Percentiles rank a stretch among this genome's conserved stretches.
These are phyloP conservation scores for Creontiades dilutus DNA, from an alignment of 2,888 invertebrate genomes.

Conservation along the genomic window DNA sequence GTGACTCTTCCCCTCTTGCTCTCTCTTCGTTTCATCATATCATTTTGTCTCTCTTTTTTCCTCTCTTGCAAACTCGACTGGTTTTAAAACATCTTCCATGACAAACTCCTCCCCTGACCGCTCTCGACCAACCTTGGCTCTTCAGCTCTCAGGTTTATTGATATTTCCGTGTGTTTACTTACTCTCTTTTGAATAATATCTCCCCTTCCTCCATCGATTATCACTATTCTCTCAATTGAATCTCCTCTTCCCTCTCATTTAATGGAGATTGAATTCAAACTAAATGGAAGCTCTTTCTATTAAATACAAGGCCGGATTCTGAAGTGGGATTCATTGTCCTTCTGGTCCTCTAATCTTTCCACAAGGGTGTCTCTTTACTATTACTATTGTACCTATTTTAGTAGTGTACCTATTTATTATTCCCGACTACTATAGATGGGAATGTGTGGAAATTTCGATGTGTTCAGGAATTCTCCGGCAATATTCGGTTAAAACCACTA, in stretches of 20 bases:
- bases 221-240: background rate
- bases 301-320: too few relatives aligned
- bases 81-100: constrained; percentile 42
- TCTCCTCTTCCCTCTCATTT: background rate
- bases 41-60: constrained; percentile 28
- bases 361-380: too few relatives aligned
- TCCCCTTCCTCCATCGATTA: background rate
- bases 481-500: too few relatives aligned
- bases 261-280: too few relatives aligned
- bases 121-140: constrained; percentile 14
- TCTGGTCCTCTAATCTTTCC: too few relatives aligned
- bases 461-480: too few relatives aligned
- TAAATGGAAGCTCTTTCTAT: too few relatives aligned
- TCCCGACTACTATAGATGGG: too few relatives aligned
- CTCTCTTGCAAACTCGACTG: constrained; percentile 40
- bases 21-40: background rate
- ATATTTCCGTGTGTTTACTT: background rate
- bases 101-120: constrained; percentile 50
- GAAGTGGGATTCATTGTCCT: too few relatives aligned
- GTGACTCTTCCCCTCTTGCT: background rate
- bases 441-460: too few relatives aligned
- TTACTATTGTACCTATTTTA: too few relatives aligned
- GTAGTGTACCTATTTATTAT: too few relatives aligned
- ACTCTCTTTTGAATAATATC: background rate
- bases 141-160: constrained; percentile 9